Evolutionary conservation across 2,888 invertebrate genomes (phyloP), one percentile per base, ranked within the genome.

Genomic region (Scrobipalpa costella): DNA sequence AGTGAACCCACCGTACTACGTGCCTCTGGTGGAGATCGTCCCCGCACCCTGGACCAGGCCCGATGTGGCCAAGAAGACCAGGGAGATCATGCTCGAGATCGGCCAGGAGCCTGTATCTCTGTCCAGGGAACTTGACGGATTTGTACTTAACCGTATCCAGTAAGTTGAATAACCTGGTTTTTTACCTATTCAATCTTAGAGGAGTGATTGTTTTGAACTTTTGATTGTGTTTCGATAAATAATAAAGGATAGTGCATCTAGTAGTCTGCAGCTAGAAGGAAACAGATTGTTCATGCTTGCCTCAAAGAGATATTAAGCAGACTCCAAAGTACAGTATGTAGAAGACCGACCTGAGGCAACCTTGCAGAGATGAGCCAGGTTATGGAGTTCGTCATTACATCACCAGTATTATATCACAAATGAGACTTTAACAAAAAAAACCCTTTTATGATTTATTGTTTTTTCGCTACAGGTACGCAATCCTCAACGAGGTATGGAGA

Each of bases 1-100:
- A 85, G 97, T 98, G 1, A 99, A 99, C 84, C 99, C 99, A 6
- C 99, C 99, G 0, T 98, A 98, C 84, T 98, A 98, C 81, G 97
- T 98, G 27, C 98, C 98, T 0, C 89, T 99, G 55, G 97, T 98
- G 0, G 99, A 99, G 90, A 92, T 99, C 13, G 97, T 98, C 0
- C 98, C 98, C 0, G 97, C 98, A 0, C 97, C 98, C 5, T 98
- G 98, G 97, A 99, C 99, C 0, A 94, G 95, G 61, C 92, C 94
- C 0, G 95, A 95, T 67, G 94, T 97, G 9, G 93, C 95, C 0
- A 89, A 91, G 57, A 95, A 94, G 80, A 96, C 98, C 0, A 93
- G 95, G 62, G 93, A 92, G 52, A 84, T 94, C 17, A 96, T 98
- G 97, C 90, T 93, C 62, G 96, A 97, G 86, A 96, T 99, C 63